Evolutionary conservation across 2,888 invertebrate genomes (phyloP).

Genomic region (Xylophagus ater): DNA sequence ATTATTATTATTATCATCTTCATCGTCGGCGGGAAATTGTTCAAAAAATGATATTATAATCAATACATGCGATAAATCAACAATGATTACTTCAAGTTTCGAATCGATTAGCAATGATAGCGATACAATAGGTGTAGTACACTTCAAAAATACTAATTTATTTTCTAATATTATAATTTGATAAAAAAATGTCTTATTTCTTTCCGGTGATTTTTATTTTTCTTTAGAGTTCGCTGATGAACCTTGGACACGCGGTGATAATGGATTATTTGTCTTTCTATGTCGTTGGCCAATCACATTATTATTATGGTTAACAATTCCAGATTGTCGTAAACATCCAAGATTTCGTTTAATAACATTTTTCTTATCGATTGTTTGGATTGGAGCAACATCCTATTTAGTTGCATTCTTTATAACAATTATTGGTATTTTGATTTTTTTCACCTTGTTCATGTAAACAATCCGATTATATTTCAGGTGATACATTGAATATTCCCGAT

Average conservation of each 20-base stretch:
- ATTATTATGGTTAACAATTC: slow-evolving; percentile 59
- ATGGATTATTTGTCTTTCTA: slow-evolving; percentile 49
- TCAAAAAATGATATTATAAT: slow-evolving; percentile 11
- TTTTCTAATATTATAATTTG: neutral
- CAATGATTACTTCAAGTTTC: neutral
- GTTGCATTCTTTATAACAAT: slow-evolving; percentile 77
- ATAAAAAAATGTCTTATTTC: neutral
- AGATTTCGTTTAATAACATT: slow-evolving; percentile 59
- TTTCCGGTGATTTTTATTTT: too few relatives aligned
- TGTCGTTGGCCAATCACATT: slow-evolving; percentile 65
- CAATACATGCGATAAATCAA: slow-evolving; percentile 2
- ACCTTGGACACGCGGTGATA: slow-evolving; percentile 44
- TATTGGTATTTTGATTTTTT: slow-evolving; percentile 46
- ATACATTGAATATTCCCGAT: slow-evolving; percentile 68
- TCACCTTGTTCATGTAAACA: neutral
- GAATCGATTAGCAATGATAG: slow-evolving; percentile 9
- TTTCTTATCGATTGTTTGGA: slow-evolving; percentile 70
- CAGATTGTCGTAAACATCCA: slow-evolving; percentile 57
- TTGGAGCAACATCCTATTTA: slow-evolving; percentile 68
- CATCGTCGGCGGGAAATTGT: too few relatives aligned
- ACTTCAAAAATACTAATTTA: neutral
- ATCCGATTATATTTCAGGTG: slow-evolving; percentile 44
- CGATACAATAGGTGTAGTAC: slow-evolving; percentile 5
- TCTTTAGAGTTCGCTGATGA: slow-evolving; percentile 29
- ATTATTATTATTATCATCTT: slow-evolving; percentile 23